Evolutionary conservation across 2,888 invertebrate genomes (phyloP).

Genomic region (Physocephala rufipes): DNA sequence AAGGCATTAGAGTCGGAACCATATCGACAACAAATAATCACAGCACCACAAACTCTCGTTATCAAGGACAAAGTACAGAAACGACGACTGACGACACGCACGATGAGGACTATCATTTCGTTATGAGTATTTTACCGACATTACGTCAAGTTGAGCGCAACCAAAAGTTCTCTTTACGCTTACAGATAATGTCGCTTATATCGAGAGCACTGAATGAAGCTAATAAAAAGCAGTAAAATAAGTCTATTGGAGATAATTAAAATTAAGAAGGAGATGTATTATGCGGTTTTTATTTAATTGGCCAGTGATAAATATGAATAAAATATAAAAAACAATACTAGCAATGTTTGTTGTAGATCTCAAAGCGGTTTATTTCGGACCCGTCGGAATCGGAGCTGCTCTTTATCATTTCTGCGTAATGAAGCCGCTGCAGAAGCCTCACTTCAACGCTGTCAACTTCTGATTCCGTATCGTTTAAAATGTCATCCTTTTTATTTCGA

Average conservation of each 20-base stretch:
- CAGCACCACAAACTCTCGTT: not conserved
- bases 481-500: too few relatives aligned
- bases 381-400: too few relatives aligned
- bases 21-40: not conserved
- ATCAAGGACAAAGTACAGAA: not conserved
- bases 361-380: too few relatives aligned
- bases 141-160: constrained; percentile 44
- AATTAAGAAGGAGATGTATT: not conserved
- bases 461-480: too few relatives aligned
- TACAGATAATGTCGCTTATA: constrained; percentile 44
- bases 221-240: not conserved
- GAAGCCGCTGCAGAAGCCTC: too few relatives aligned
- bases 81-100: constrained; percentile 22
- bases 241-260: not conserved
- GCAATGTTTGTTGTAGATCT: too few relatives aligned
- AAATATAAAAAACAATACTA: too few relatives aligned
- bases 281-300: not conserved
- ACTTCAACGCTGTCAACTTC: too few relatives aligned
- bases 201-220: constrained; percentile 39
- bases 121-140: constrained; percentile 50
- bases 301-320: too few relatives aligned
- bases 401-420: too few relatives aligned
- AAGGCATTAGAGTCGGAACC: not conserved
- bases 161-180: constrained; percentile 46
- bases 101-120: constrained; percentile 52